Conservation (phyloP, 2,113 vertebrate genomes). For the Pachypanchax playfairii region DNA sequence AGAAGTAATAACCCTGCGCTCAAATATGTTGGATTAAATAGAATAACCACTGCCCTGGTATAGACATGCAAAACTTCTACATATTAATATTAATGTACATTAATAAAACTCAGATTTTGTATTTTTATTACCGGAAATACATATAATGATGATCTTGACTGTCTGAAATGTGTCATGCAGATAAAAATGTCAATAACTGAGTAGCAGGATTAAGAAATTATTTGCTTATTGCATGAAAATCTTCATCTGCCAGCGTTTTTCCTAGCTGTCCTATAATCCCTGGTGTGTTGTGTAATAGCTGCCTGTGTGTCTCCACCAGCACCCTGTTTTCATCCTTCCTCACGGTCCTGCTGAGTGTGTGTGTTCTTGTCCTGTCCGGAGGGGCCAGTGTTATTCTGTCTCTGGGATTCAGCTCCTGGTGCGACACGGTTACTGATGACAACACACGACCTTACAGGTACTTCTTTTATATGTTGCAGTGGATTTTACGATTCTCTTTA, state of each 20-base stretch:
- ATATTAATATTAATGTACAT: too few species aligned
- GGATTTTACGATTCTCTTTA: too few species aligned
- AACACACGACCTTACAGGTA: slow-evolving; percentile 74
- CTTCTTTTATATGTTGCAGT: too few species aligned
- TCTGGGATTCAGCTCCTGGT: slow-evolving; percentile 80
- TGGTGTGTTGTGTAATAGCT: slow-evolving; percentile 1
- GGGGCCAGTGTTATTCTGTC: slow-evolving; percentile 78
- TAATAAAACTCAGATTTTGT: too few species aligned
- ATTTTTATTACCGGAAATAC: too few species aligned
- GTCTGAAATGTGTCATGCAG: neutral
- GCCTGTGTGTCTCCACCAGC: slow-evolving; percentile 62
- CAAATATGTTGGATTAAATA: too few species aligned
- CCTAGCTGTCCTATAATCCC: neutral
- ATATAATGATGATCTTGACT: too few species aligned
- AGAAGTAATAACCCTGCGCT: too few species aligned
- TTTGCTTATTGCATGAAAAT: neutral
- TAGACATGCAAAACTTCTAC: too few species aligned
- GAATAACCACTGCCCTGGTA: too few species aligned
- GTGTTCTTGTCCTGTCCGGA: slow-evolving; percentile 79
- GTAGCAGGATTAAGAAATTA: neutral
- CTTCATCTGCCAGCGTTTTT: too few species aligned
- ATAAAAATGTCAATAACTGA: neutral
- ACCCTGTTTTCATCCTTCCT: slow-evolving; percentile 82
- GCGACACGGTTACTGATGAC: slow-evolving; percentile 77
- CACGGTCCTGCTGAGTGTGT: slow-evolving; percentile 79